These are phyloP conservation scores for Dryadula phaetusa DNA, from an alignment of 2,888 invertebrate species.

Conservation along the genomic window DNA sequence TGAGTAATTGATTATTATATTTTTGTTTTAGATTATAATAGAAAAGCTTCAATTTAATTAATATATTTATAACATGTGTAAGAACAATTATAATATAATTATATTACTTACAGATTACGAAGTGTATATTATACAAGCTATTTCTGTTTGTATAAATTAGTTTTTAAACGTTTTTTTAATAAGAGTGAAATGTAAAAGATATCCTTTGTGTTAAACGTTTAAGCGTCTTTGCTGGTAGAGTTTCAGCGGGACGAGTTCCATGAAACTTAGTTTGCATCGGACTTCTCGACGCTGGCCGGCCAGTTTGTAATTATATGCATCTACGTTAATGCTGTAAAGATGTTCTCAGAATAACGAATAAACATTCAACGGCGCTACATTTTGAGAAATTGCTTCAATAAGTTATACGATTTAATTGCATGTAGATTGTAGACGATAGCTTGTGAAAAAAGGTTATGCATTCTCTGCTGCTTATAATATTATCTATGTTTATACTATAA, in stretches of 20 bases:
- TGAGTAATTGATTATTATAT: too few relatives aligned
- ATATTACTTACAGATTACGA: background rate
- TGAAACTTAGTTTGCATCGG: slow-evolving; percentile 61
- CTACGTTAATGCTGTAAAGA: slow-evolving; percentile 40
- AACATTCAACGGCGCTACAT: slow-evolving; percentile 25
- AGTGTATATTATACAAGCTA: background rate
- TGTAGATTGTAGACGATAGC: background rate
- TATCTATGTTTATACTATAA: too few relatives aligned
- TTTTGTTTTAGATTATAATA: background rate
- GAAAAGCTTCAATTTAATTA: too few relatives aligned
- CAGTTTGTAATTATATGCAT: slow-evolving; percentile 39
- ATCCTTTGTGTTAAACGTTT: slow-evolving; percentile 42
- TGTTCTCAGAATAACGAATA: slow-evolving; percentile 37
- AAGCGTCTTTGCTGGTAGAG: slow-evolving; percentile 47
- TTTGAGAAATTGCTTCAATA: slow-evolving; percentile 23
- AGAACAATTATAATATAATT: background rate
- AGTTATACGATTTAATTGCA: background rate
- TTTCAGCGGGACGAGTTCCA: slow-evolving; percentile 54
- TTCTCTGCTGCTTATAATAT: background rate
- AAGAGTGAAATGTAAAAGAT: slow-evolving; percentile 36
- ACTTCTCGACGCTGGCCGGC: slow-evolving; percentile 60
- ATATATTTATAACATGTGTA: too few relatives aligned
- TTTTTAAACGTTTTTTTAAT: slow-evolving; percentile 21
- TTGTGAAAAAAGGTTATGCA: background rate
- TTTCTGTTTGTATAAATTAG: slow-evolving; percentile 12